Percentiles rank a stretch among this genome's conserved stretches.
Evolutionary conservation across 2,888 invertebrate genomes (phyloP).

Genomic region (Dermolepida albohirtum): DNA sequence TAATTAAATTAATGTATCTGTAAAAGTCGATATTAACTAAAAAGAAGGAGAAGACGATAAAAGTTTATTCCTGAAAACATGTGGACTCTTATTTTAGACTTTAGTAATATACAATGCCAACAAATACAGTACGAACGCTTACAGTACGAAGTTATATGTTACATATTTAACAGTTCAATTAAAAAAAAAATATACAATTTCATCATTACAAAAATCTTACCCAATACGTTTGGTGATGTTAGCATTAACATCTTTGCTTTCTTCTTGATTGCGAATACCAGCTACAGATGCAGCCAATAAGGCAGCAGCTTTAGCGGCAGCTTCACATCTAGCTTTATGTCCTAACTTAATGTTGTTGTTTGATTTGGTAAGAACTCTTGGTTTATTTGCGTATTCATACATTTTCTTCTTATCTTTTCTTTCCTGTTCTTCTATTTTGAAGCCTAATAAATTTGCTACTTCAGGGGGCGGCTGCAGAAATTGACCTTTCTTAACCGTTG

Average conservation of each 20-base stretch:
- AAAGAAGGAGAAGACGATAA: no score
- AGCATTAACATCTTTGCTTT: constrained; percentile 50
- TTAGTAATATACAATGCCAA: no score
- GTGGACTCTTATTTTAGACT: no score
- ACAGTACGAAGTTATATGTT: no score
- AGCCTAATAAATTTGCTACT: constrained; percentile 73
- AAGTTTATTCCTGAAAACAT: no score
- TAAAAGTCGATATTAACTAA: no score
- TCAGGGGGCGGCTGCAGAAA: constrained; percentile 84
- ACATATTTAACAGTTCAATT: no score
- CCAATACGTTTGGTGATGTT: constrained; percentile 48
- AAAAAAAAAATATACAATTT: not conserved
- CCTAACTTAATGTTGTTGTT: constrained; percentile 53
- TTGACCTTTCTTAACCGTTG: constrained; percentile 83
- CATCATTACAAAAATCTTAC: constrained; percentile 45
- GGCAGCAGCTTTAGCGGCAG: constrained; percentile 61
- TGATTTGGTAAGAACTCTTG: constrained; percentile 66
- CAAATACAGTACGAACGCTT: no score
- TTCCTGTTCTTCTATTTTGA: constrained; percentile 59
- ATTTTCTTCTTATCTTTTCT: constrained; percentile 64
- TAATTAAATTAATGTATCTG: no score
- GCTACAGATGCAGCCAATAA: constrained; percentile 56
- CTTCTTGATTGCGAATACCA: constrained; percentile 49
- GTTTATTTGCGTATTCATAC: constrained; percentile 77
- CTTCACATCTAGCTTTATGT: constrained; percentile 61